A percentile compares a stretch with the other conserved stretches of the same genome.
Conservation (phyloP, 1,140 invertebrate genomes). For the Macrocentrus cingulum region DNA sequence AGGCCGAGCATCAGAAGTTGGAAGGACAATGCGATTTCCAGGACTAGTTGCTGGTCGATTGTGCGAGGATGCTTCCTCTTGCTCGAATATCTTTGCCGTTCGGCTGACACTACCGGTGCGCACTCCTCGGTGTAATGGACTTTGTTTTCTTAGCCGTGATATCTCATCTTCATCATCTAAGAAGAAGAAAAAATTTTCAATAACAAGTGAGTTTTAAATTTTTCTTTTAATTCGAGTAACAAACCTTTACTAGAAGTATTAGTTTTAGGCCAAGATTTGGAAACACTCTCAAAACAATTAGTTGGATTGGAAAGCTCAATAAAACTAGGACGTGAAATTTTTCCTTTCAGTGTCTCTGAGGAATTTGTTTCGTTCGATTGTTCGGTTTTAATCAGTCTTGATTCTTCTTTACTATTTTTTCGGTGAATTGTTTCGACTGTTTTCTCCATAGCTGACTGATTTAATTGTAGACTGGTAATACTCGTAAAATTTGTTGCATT, state of each 20-base stretch:
- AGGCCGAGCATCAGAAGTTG: conserved; percentile 32
- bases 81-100: conserved; percentile 53
- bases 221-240: background rate
- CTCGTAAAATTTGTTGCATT: background rate
- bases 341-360: background rate
- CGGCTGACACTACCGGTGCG: conserved; percentile 54
- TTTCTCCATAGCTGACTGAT: no score
- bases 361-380: no score
- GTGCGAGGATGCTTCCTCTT: conserved; percentile 32
- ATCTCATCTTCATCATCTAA: conserved; percentile 36
- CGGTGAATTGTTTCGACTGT: background rate
- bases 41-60: conserved; percentile 17
- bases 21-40: conserved; percentile 24
- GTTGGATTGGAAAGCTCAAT: background rate
- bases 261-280: conserved; percentile 27
- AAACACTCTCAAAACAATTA: conserved; percentile 9
- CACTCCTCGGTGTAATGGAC: conserved; percentile 35
- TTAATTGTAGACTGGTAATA: no score
- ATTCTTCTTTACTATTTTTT: background rate
- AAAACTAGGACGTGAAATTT: background rate
- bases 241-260: conserved; percentile 24
- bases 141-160: conserved; percentile 39
- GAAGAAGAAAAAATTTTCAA: conserved; percentile 26
- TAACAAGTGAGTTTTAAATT: background rate
- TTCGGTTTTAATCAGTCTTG: background rate